Base-by-base conservation (phyloP, 1,140 invertebrate species). In the Mamestra configurata region DNA sequence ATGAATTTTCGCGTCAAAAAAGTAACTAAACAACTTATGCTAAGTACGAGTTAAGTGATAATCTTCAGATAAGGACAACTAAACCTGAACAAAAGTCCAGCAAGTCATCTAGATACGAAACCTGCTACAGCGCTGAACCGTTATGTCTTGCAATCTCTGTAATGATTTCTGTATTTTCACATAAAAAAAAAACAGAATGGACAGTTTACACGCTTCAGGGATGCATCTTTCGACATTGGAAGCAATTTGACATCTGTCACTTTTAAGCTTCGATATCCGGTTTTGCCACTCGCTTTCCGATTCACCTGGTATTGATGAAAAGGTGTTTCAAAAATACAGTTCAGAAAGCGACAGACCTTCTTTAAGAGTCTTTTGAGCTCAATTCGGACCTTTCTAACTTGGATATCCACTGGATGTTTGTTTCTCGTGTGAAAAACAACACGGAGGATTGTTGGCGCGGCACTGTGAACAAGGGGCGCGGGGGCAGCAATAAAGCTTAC, bases 401-500 rank as follows among this genome's bases (percentile, higher is more conserved):
- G 15, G 51, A 71, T 37, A 57, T 31, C 35, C 35, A 57, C 35
- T 66, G 18, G 35, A 71, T 24, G 64, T 37, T 71, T 43, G 43
- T 27, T 73, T 79, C 51, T 83, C 77, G 83, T 84, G 84, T 89
- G 83, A 87, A 86, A 85, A 86, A 81, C 80, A 81, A 87, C 84
- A 83, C 75, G 75, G 57, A 82, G 73, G 79, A 82, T 84, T 77
- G 82, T 83, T 77, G 79, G 82, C 77, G 79, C 64, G 73, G 76
- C 72, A 43, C 61, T 57, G 40, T 53, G 55, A 66, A 70, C 31
- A 49, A 35, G 77, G 61, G 77, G 13, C 73, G 73, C 71, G 46
- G 77, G 73, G 57, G 84, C 75, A 79, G 85, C 82, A 88, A 93
- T 93, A 93, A 92, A 89, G 85, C 88, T 88, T 94, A 94, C 92